phyloP scores from a whole-genome alignment of 2,797 vertebrate species.

The Poecilia picta region DNA sequence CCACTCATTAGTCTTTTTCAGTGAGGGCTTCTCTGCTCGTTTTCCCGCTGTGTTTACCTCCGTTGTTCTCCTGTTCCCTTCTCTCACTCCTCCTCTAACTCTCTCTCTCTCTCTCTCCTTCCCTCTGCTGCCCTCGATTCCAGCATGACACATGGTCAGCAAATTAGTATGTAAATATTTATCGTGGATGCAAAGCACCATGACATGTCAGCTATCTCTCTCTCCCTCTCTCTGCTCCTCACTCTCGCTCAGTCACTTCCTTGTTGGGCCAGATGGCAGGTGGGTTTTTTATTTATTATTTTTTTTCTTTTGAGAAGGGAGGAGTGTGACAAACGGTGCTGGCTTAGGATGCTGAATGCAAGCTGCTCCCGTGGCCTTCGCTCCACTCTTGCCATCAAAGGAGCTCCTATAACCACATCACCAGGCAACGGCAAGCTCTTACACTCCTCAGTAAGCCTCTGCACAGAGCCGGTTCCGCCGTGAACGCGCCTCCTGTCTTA shows the following conservation, averaged over 20 bases:
- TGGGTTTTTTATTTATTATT: constrained; percentile 48
- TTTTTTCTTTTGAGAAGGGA: constrained; percentile 25
- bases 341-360: constrained; percentile 63
- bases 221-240: constrained; percentile 19
- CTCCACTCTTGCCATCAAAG: constrained; percentile 49
- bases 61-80: constrained; percentile 38
- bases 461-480: neutral
- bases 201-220: constrained; percentile 44
- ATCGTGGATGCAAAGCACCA: constrained; percentile 59
- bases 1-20: constrained; percentile 56
- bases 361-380: constrained; percentile 68
- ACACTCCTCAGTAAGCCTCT: constrained; percentile 23
- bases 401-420: constrained; percentile 48
- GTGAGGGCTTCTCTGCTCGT: constrained; percentile 52
- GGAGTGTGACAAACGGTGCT: constrained; percentile 35
- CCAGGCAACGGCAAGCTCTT: constrained; percentile 49
- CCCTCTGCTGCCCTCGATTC: constrained; percentile 19
- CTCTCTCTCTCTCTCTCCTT: constrained; percentile 1
- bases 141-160: constrained; percentile 51
- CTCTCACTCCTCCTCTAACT: neutral
- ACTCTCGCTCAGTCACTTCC: constrained; percentile 59
- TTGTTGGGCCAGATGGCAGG: constrained; percentile 75
- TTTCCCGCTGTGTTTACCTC: constrained; percentile 49
- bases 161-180: constrained; percentile 74
- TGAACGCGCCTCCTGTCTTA: neutral